Percentiles rank a stretch among this genome's conserved stretches.
Conservation (phyloP, 2,888 invertebrate genomes). For the Cecidostiba fungosa region DNA sequence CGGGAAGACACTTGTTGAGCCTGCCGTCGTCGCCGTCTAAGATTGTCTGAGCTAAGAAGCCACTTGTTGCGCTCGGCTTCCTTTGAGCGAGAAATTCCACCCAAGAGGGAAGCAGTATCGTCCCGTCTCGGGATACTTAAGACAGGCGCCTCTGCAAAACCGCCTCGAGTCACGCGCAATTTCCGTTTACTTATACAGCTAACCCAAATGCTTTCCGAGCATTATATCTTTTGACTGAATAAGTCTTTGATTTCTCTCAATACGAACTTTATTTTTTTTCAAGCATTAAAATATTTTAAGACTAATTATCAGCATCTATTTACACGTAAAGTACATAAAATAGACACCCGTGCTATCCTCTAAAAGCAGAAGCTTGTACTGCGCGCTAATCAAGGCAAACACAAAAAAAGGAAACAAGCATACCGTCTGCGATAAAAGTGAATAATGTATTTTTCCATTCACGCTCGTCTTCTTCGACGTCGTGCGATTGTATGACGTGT, state of each 20-base stretch:
- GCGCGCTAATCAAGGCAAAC: not conserved
- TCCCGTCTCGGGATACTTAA: constrained; percentile 71
- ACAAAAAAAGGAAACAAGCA: constrained; percentile 15
- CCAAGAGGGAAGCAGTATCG: constrained; percentile 25
- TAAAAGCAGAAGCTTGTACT: not conserved
- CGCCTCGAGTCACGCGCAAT: constrained; percentile 62
- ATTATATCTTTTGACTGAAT: too few species aligned
- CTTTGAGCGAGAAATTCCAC: constrained; percentile 56
- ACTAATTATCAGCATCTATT: not conserved
- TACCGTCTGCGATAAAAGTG: not conserved
- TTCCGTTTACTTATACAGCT: constrained; percentile 42
- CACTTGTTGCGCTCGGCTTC: constrained; percentile 77
- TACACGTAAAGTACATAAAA: not conserved
- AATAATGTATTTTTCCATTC: constrained; percentile 55
- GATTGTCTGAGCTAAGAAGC: constrained; percentile 78
- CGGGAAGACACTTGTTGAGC: constrained; percentile 77
- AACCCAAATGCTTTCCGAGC: too few species aligned
- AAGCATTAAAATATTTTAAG: not conserved
- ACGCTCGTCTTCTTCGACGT: constrained; percentile 45
- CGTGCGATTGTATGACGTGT: constrained; percentile 46
- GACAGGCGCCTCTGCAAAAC: constrained; percentile 61
- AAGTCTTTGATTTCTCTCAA: not conserved
- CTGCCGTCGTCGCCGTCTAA: constrained; percentile 69
- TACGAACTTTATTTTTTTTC: not conserved
- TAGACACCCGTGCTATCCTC: not conserved